Evolutionary conservation across 2,797 vertebrate species (phyloP).

Genomic region (Ambastaia sidthimunki): DNA sequence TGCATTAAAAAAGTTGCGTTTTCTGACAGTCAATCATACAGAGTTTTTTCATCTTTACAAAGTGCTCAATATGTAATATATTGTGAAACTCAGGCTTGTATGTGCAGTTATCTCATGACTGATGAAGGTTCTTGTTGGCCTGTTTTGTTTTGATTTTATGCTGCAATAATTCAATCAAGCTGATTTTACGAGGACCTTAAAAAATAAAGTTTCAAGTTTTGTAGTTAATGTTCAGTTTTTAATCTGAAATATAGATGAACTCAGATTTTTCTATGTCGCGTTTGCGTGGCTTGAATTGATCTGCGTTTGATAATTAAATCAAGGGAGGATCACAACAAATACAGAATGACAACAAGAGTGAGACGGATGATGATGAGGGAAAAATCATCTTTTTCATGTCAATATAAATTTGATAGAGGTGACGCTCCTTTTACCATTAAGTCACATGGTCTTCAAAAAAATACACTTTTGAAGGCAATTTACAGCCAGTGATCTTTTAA

Average conservation of each 20-base stretch:
- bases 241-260: conserved; percentile 46
- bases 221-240: conserved; percentile 43
- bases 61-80: not conserved
- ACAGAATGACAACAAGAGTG: conserved; percentile 25
- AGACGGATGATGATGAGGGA: conserved; percentile 34
- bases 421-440: not conserved
- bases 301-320: conserved; percentile 45
- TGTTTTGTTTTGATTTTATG: not conserved
- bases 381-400: conserved; percentile 34
- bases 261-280: conserved; percentile 6
- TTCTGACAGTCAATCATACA: no score
- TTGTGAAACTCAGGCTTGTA: not conserved
- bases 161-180: conserved; percentile 12
- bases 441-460: conserved; percentile 14
- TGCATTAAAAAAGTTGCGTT: not conserved
- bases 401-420: conserved; percentile 36
- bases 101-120: not conserved
- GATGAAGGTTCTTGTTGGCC: not conserved
- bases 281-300: conserved; percentile 40
- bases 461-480: conserved; percentile 22
- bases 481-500: not conserved
- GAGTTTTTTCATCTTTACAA: not conserved
- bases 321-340: conserved; percentile 43
- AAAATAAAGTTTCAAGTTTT: conserved; percentile 8
- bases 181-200: not conserved